These are phyloP conservation scores for Mustelus asterias DNA, from an alignment of 2,113 vertebrate genomes.

Conservation along the genomic window DNA sequence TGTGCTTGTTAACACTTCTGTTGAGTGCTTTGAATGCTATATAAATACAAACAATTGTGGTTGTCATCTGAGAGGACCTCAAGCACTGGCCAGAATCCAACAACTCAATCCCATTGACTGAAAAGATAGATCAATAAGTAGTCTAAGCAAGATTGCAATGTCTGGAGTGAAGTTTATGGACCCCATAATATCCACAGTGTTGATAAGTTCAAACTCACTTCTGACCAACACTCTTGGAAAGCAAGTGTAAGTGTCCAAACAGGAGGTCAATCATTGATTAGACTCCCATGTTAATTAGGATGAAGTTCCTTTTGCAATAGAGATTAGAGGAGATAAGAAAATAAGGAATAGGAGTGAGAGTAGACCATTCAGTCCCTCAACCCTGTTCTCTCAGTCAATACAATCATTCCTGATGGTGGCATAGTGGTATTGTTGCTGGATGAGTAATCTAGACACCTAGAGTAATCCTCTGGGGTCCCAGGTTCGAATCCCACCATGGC, in stretches of 20 bases:
- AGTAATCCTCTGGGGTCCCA: no score
- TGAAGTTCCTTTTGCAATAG: not conserved
- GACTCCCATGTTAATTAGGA: not conserved
- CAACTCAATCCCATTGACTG: not conserved
- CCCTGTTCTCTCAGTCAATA: no score
- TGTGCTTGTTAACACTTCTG: not conserved
- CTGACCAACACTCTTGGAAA: not conserved
- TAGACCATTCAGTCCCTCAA: no score
- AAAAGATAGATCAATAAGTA: not conserved
- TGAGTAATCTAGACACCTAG: no score
- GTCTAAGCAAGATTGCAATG: not conserved
- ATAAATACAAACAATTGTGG: no score
- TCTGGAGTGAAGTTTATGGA: not conserved
- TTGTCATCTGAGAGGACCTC: no score
- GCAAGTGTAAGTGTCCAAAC: not conserved
- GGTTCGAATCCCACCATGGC: no score
- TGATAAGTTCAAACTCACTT: not conserved
- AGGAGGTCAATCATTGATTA: not conserved
- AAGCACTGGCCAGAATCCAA: no score
- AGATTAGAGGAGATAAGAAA: not conserved
- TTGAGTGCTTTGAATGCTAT: not conserved
- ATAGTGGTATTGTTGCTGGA: no score
- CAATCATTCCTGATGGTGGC: no score
- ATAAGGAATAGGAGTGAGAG: no score
- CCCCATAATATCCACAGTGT: not conserved